Conservation (phyloP, 2,113 vertebrate genomes). For the Rhea americana region DNA sequence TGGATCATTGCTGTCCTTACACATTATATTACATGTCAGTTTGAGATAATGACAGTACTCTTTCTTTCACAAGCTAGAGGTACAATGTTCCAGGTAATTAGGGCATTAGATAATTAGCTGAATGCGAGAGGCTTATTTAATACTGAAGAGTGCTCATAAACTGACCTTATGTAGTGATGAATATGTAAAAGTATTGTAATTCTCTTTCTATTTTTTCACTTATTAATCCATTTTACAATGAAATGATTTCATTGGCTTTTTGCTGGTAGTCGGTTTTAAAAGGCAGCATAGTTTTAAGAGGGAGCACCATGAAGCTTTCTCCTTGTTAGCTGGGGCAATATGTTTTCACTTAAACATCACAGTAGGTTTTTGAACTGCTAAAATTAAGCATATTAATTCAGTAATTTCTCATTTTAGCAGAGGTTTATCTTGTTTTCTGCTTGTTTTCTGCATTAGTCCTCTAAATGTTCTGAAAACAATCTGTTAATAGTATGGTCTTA, state of each 20-base stretch:
- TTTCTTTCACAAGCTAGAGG: background rate
- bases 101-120: background rate
- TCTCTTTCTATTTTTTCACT: background rate
- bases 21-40: background rate
- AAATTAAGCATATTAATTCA: background rate
- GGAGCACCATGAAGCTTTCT: background rate
- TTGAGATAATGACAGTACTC: too few species aligned
- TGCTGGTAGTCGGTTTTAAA: background rate
- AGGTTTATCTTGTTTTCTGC: background rate
- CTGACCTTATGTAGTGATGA: background rate
- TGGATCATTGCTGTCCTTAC: background rate
- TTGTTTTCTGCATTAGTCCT: background rate
- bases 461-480: background rate
- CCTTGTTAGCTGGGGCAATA: background rate
- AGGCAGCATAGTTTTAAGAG: background rate
- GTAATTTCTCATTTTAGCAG: background rate
- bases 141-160: background rate
- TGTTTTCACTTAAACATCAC: background rate
- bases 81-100: background rate
- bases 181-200: background rate
- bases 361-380: background rate
- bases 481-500: background rate
- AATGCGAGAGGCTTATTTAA: background rate
- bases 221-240: background rate
- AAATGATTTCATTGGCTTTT: background rate